These are phyloP conservation scores for Parauchenoglanis punctatus DNA, from an alignment of 2,797 vertebrate species.

Conservation along the genomic window DNA sequence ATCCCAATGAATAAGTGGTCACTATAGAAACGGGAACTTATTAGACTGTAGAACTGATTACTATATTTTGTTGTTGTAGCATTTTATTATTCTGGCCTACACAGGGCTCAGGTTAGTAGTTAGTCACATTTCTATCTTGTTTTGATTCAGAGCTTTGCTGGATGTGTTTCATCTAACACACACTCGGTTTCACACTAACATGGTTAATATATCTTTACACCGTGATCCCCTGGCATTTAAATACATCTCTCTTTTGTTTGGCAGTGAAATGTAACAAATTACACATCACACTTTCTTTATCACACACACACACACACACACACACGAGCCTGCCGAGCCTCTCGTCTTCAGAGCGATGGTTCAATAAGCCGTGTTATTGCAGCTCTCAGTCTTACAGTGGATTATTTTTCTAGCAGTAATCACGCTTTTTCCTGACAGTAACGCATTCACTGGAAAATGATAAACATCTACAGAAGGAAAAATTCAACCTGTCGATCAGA, in stretches of 20 bases:
- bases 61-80: not conserved
- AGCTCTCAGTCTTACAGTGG: not conserved
- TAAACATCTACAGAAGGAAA: not conserved
- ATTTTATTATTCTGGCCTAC: not conserved
- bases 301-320: conserved; percentile 3
- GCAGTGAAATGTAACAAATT: conserved; percentile 11
- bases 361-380: conserved; percentile 19
- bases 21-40: not conserved
- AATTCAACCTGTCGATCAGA: not conserved
- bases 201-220: not conserved
- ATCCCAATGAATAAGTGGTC: not conserved
- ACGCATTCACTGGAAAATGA: not conserved
- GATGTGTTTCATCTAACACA: not conserved
- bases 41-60: not conserved
- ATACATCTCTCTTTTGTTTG: not conserved
- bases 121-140: not conserved
- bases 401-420: not conserved
- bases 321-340: not conserved
- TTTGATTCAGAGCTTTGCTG: not conserved
- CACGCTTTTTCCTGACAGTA: not conserved
- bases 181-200: not conserved
- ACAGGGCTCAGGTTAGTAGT: not conserved
- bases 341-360: not conserved
- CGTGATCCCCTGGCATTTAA: not conserved
- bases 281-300: not conserved